Base-by-base conservation (phyloP, 2,797 vertebrate species). In the Pipistrellus nathusii region DNA sequence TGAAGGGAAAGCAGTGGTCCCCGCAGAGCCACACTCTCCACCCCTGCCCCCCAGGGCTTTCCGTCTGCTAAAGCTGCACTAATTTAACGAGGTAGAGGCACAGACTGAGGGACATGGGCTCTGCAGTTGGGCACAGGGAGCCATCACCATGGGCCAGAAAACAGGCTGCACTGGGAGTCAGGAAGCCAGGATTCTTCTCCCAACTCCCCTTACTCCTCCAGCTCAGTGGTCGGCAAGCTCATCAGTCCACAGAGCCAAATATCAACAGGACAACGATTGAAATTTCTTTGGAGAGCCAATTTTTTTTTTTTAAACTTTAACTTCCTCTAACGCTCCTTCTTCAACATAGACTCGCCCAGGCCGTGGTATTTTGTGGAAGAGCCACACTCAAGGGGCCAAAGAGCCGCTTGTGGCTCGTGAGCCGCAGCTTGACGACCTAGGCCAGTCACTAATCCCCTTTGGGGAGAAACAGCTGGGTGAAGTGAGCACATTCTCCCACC, bases 1-100 rank as follows among this genome's bases (percentile, higher is more conserved):
- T 86, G 90, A 92, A 95, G 94, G 96, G 88, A 95, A 95, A 95
- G 90, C 86, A 88, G 13, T 92, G 85, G 95, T 96, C 77, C 75
- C 87, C 84, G 85, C 51, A 90, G 66, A 92, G 46, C 69, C 85
- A 85, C 48, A 73, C 48, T 72, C 76, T 85, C 73, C 82, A 57
- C 44, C 85, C 78, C 35, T 80, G 48, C 44, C 73, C 82, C 66
- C 95, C 71, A n/a, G 38, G 62, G 48, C 14, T 10, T 48, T 62
- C 38, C 48, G 12, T 9, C 30, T 38, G 20, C 69, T 66, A 55
- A 46, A 35, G 51, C 76, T 81, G 53, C 38, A 68, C 55, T 85
- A 18, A 59, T 38, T 71, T 53, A 83, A 25, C 51, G 38, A 77
- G 35, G 30, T 15, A 72, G n/a, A 72, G 35, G 30, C 18, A 9